A percentile compares a stretch with the other conserved stretches of the same genome.
Conservation (phyloP, 2,797 vertebrate genomes). For the Darevskia mixta region DNA sequence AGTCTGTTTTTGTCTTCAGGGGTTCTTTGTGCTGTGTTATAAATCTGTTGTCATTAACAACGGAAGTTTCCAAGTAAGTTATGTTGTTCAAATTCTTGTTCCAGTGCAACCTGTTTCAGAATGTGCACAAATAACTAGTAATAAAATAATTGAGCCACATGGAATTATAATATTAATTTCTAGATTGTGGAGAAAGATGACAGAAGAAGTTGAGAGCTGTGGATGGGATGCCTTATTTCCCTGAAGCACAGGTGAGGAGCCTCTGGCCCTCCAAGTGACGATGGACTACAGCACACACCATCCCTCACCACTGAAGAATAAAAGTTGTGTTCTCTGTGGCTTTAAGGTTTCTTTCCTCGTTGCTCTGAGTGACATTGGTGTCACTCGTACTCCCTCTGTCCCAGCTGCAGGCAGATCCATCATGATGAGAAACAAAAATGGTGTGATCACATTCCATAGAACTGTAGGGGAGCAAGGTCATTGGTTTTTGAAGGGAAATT, state of each 20-base stretch:
- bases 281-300: neutral
- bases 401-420: neutral
- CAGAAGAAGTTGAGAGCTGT: neutral
- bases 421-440: neutral
- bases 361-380: neutral
- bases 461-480: neutral
- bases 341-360: neutral
- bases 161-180: neutral
- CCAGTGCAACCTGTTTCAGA: neutral
- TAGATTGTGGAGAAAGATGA: neutral
- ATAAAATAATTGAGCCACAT: neutral
- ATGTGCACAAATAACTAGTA: neutral
- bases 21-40: fast-evolving
- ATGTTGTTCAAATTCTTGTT: neutral
- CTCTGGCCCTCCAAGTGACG: neutral
- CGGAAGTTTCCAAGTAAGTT: constrained; percentile 44
- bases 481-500: neutral
- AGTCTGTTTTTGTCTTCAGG: constrained; percentile 20
- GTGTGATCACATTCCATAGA: neutral
- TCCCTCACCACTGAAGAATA: neutral
- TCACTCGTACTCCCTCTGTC: neutral
- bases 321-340: neutral
- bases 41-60: constrained; percentile 20
- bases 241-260: neutral
- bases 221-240: neutral